A percentile compares a stretch with the other conserved stretches of the same genome.
Evolutionary conservation across 2,113 vertebrate species (phyloP).

Genomic region (Eurypyga helias): DNA sequence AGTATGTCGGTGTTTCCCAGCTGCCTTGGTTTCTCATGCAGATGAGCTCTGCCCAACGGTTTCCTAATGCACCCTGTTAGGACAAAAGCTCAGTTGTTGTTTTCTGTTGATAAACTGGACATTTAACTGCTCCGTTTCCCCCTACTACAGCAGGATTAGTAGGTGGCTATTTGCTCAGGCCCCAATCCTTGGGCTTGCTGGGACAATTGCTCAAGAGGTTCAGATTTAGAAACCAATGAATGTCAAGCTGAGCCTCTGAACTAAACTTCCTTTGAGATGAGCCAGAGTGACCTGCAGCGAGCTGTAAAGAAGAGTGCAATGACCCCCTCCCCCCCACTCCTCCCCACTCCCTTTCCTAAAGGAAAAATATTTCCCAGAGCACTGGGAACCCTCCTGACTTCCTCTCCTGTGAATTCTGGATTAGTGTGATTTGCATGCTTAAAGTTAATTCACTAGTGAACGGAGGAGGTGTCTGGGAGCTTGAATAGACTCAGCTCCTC

Average conservation of each 20-base stretch:
- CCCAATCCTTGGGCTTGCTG: background rate
- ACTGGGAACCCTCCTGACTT: slow-evolving; percentile 42
- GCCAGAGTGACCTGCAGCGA: slow-evolving; percentile 36
- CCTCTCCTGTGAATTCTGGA: slow-evolving; percentile 56
- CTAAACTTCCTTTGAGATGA: slow-evolving; percentile 57
- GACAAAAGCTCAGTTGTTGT: slow-evolving; percentile 62
- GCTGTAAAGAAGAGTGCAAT: slow-evolving; percentile 49
- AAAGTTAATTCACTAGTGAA: slow-evolving; percentile 47
- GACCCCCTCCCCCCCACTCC: background rate
- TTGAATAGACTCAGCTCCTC: slow-evolving; percentile 40
- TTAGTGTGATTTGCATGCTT: slow-evolving; percentile 60
- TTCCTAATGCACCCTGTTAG: slow-evolving; percentile 26
- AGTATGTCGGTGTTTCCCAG: background rate
- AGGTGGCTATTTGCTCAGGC: slow-evolving; percentile 21
- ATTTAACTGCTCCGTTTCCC: slow-evolving; percentile 47
- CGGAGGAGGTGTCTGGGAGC: slow-evolving; percentile 44
- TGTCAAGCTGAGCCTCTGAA: slow-evolving; percentile 43
- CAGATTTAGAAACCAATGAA: slow-evolving; percentile 51
- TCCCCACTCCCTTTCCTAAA: background rate
- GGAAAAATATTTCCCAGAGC: slow-evolving; percentile 11
- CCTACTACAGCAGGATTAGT: slow-evolving; percentile 47
- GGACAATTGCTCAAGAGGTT: slow-evolving; percentile 26
- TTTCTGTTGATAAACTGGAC: slow-evolving; percentile 56
- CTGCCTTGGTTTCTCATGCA: slow-evolving; percentile 34
- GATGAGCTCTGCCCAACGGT: background rate